phyloP scores from a whole-genome alignment of 2,113 vertebrate genomes.

The Phycodurus eques region DNA sequence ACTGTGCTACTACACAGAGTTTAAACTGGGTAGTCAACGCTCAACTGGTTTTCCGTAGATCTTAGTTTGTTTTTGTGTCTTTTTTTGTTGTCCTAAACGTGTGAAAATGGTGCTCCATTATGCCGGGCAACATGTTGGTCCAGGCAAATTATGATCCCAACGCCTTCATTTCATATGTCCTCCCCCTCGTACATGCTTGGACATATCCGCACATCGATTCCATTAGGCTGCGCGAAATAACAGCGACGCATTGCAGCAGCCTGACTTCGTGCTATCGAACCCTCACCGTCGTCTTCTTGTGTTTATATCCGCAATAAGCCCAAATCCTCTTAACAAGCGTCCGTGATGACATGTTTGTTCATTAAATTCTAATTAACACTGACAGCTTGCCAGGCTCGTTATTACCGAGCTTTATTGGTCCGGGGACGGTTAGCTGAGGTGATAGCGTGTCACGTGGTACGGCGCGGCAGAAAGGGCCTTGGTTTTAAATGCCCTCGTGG shows the following conservation, averaged over 20 bases:
- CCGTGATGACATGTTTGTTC: conserved; percentile 46
- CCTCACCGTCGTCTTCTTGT: conserved; percentile 17
- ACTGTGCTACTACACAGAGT: no score
- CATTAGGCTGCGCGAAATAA: conserved; percentile 10
- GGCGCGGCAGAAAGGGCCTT: background rate
- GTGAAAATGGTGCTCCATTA: no score
- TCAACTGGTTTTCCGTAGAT: no score
- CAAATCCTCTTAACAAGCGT: conserved; percentile 48
- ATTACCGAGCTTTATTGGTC: conserved; percentile 54
- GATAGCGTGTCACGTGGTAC: background rate
- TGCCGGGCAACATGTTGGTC: no score
- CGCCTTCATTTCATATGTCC: no score
- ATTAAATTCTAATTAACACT: conserved; percentile 63
- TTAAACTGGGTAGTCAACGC: no score
- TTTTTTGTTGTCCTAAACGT: no score
- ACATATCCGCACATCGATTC: background rate
- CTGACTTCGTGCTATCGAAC: conserved; percentile 37
- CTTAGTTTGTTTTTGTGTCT: no score
- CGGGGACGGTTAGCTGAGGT: conserved; percentile 20
- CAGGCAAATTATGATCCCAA: no score
- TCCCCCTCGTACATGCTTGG: no score
- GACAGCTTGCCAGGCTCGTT: conserved; percentile 43
- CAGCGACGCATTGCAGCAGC: conserved; percentile 19
- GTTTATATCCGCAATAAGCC: conserved; percentile 36
- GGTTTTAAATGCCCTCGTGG: background rate